Conservation (phyloP, 2,797 vertebrate genomes). For the Diglossa cyanea region DNA sequence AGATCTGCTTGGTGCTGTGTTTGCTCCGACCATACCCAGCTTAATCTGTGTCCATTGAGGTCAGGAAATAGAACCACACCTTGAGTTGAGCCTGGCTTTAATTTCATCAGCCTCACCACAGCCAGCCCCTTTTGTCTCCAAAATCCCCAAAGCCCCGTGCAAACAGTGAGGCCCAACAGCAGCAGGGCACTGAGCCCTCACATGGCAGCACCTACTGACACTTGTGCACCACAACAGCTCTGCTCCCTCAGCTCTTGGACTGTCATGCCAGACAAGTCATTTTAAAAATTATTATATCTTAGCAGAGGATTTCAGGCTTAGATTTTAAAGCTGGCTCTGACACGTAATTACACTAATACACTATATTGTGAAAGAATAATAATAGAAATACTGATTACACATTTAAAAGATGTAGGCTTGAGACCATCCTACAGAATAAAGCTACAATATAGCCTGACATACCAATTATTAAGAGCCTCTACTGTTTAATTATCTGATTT, state of each 20-base stretch:
- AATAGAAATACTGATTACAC: background rate
- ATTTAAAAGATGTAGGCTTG: background rate
- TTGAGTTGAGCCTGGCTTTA: background rate
- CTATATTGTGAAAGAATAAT: background rate
- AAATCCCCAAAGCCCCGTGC: accelerated
- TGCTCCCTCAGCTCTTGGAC: background rate
- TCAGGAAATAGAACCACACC: background rate
- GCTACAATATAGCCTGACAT: background rate
- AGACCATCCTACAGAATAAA: background rate
- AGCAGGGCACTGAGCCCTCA: background rate
- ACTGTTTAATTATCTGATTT: constrained; percentile 8
- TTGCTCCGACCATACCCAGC: background rate
- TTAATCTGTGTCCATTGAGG: background rate
- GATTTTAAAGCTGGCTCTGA: background rate
- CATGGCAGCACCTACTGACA: background rate
- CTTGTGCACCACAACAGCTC: background rate
- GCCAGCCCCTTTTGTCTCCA: background rate
- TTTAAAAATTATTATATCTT: background rate
- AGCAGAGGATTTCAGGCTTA: background rate
- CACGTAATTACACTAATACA: background rate
- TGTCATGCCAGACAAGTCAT: background rate
- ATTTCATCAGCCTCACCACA: background rate
- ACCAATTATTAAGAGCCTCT: background rate
- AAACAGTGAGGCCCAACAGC: background rate
- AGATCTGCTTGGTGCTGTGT: background rate